Evolutionary conservation across 2,113 vertebrate genomes (phyloP), one percentile per base, ranked within the genome.

Genomic region (Scatophagus argus): DNA sequence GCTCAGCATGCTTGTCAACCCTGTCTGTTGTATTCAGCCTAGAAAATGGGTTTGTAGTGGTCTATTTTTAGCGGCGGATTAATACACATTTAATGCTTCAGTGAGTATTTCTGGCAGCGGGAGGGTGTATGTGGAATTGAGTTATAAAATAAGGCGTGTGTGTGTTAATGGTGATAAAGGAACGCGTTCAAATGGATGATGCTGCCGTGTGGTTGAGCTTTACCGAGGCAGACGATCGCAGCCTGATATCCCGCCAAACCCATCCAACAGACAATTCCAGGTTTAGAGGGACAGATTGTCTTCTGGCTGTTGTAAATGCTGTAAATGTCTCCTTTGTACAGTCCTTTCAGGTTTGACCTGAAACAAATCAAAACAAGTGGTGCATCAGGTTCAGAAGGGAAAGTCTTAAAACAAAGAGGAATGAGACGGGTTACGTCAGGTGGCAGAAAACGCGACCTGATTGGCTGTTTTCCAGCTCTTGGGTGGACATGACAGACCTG

Each of bases 261-360:
- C 95, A 98, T 96, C 97, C 97, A 98, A 52, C 94, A 95, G 64
- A 96, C 93, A 0, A 97, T 3, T 8, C 95, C 93, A 21, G 87
- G 76, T 27, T 86, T 93, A 2, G 96, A 96, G 0, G 95, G 94
- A 11, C 82, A 87, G 6, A 92, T 83, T 38, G 87, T 90, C 14
- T 87, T 94, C 43, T 93, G 85, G 56, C 79, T 83, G 76, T 93
- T 92, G 47, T 95, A 95, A 8, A 95, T 90, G 0, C 90, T 95
- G 77, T 93, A 89, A 59, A 93, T 69, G 0, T 94, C 94, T 12
- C 97, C 97, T 52, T 88, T 94, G 83, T 96, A 94, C 27, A 97
- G 79, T 0, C 94, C 92, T 78, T 69, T 93, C 36, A 98, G 92
- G 71, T 97, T 97, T 38, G 71, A 89, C 86, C 96, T 97, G 80